These are phyloP conservation scores for Gallirallus australis DNA, from an alignment of 2,797 vertebrate genomes.

Conservation along the genomic window DNA sequence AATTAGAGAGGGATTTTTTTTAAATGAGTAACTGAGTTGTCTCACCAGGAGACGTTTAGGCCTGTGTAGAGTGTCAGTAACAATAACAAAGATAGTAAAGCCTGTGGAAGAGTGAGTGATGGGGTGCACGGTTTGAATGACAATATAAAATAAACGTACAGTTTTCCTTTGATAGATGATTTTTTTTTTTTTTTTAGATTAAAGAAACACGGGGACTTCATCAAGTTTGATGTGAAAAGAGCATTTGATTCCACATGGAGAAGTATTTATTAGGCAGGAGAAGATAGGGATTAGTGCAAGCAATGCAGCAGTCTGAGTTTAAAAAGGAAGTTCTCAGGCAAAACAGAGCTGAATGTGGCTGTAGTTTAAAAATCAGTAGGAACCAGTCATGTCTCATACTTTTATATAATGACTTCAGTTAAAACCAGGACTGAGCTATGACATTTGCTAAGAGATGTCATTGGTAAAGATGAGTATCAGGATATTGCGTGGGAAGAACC, in stretches of 20 bases:
- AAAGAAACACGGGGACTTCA: neutral
- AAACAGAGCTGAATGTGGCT: neutral
- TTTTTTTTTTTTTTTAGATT: neutral
- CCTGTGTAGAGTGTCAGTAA: neutral
- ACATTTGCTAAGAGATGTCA: neutral
- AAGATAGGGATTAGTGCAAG: neutral
- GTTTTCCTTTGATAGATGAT: neutral
- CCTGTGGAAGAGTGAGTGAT: neutral
- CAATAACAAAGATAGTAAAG: neutral
- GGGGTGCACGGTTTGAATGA: accelerated
- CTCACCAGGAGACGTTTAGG: neutral
- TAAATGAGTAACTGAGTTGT: neutral
- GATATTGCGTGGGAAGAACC: neutral
- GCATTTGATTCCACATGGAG: neutral
- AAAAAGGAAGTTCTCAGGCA: neutral
- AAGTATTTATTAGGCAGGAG: neutral
- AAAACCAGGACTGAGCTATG: neutral
- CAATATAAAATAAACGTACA: neutral
- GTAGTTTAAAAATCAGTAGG: neutral
- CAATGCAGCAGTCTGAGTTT: neutral
- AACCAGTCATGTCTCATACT: neutral
- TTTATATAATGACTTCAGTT: neutral
- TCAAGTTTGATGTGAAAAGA: neutral
- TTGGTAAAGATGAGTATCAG: neutral
- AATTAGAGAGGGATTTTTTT: neutral